Base-by-base conservation (phyloP, 2,797 vertebrate species). In the Arctocebus calabarensis region DNA sequence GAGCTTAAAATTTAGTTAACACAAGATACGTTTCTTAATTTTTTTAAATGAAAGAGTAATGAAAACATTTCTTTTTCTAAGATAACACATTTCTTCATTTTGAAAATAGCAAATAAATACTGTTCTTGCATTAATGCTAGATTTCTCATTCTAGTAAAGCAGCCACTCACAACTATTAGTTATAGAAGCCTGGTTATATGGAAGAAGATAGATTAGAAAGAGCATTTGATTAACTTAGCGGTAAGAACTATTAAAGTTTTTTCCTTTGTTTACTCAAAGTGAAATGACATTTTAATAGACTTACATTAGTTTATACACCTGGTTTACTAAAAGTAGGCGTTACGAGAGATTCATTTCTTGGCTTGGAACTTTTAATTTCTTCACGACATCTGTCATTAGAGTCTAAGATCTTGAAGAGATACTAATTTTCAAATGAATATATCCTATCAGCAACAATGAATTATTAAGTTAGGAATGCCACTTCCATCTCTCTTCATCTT, bases 31-130 rank as follows among this genome's bases (percentile, higher is more conserved):
- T 62, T 86, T 91, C 32, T 81, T 86, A 93, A 81, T 45, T 62
- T 43, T 70, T 89, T 29, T 5, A 20, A 59, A n/a, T 84, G 59
- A 64, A 86, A 79, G 27, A 52, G 16, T 66, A 8, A 90, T 86
- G 12, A 57, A 88, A 88, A 81, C n/a, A 59, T 84, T 16, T 81
- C 48, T 52, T 90, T 14, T 70, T 34, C 37, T 88, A 52, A 84
- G 16, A 81, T 66, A 88, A 85, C 6, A 48, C 40, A 57, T 94
- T 70, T 94, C 57, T 66, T 91, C 71, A 75, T 92, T 93, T 81
- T 92, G 77, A 84, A 94, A 94, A 87, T 29, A 93, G n/a, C 32
- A 74, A 94, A 75, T 94, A 83, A 92, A 70, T 92, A 77, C 20
- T 84, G 45, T 66, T 73, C 8, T 61, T 88, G 45, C 25, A 55